Conservation (phyloP, 1,140 invertebrate species). For the Neodiprion fabricii region DNA sequence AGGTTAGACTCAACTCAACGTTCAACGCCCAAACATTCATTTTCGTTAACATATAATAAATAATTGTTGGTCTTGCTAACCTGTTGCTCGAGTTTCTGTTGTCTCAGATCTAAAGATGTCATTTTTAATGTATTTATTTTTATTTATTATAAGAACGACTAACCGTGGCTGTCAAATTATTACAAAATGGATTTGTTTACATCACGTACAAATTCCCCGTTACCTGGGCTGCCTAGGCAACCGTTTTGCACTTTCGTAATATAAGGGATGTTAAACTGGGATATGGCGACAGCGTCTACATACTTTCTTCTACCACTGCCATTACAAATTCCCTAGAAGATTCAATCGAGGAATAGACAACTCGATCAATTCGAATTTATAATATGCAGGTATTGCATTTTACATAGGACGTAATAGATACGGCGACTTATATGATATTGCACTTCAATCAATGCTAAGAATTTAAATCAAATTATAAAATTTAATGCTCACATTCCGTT, state of each 20-base stretch:
- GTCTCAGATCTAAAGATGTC: slow-evolving; percentile 72
- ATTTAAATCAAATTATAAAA: too few relatives aligned
- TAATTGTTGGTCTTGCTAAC: slow-evolving; percentile 56
- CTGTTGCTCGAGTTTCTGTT: slow-evolving; percentile 80
- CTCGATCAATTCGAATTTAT: too few relatives aligned
- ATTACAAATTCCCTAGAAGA: not conserved
- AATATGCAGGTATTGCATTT: too few relatives aligned
- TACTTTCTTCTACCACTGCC: not conserved
- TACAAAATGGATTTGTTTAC: slow-evolving; percentile 49
- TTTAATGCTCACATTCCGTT: too few relatives aligned
- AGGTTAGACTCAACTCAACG: not conserved
- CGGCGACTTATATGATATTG: too few relatives aligned
- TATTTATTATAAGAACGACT: slow-evolving; percentile 16
- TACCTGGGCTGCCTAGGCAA: slow-evolving; percentile 46
- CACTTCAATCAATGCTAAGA: too few relatives aligned
- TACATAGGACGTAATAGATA: too few relatives aligned
- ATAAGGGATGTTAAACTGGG: not conserved
- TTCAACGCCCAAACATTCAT: slow-evolving; percentile 12
- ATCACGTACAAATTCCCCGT: slow-evolving; percentile 41
- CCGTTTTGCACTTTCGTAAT: slow-evolving; percentile 12
- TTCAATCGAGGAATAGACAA: too few relatives aligned
- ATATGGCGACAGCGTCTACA: not conserved
- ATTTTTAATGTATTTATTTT: slow-evolving; percentile 46
- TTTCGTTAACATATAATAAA: slow-evolving; percentile 10
- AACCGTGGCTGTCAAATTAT: slow-evolving; percentile 4